These are phyloP conservation scores for Drosophila sp. DNA, from an alignment of 1,140 invertebrate genomes.

Conservation along the genomic window DNA sequence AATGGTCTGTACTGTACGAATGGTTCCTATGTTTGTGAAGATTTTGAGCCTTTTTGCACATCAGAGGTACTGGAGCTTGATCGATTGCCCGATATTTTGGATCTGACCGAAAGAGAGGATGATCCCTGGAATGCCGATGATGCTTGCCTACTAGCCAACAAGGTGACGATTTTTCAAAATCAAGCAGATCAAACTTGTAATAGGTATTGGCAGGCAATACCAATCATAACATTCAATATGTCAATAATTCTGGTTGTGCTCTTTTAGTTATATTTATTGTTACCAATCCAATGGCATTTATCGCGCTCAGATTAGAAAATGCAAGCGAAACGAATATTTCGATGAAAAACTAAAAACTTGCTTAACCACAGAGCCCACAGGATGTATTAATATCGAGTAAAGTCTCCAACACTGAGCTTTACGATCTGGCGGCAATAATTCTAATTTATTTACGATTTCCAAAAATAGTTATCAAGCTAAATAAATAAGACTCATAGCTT, in stretches of 20 bases:
- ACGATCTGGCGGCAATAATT: background rate
- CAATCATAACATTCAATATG: background rate
- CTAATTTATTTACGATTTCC: slow-evolving; percentile 6
- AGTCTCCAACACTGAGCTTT: background rate
- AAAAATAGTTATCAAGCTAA: slow-evolving; percentile 9
- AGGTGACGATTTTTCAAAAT: slow-evolving; percentile 17
- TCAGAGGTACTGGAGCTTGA: no score
- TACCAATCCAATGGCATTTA: background rate
- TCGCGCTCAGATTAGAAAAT: background rate
- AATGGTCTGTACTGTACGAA: no score
- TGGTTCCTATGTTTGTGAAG: no score
- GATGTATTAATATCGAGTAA: slow-evolving; percentile 22
- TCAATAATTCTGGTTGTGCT: background rate
- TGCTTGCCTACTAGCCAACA: background rate
- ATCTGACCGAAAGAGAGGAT: no score
- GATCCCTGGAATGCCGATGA: no score
- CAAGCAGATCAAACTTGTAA: slow-evolving; percentile 45
- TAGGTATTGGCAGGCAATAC: slow-evolving; percentile 9
- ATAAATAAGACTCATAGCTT: slow-evolving; percentile 4
- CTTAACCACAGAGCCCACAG: slow-evolving; percentile 9
- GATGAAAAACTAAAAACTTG: background rate
- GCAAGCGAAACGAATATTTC: slow-evolving; percentile 25
- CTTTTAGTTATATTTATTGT: slow-evolving; percentile 44
- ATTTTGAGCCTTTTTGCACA: no score
- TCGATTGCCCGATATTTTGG: no score